Evolutionary conservation across 2,797 vertebrate genomes (phyloP).

Genomic region (Liparis tanakae): DNA sequence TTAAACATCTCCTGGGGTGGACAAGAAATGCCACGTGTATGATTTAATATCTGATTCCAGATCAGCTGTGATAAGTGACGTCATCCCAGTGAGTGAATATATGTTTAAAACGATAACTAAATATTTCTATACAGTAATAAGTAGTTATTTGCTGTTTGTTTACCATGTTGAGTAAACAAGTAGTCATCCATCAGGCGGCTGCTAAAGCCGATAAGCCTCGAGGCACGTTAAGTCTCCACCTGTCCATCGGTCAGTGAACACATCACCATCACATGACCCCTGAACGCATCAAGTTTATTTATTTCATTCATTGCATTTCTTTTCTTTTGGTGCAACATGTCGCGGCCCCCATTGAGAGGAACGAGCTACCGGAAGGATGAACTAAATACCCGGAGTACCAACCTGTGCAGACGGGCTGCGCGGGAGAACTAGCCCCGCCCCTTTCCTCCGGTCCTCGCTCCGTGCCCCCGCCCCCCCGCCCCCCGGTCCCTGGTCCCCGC

Average conservation of each 20-base stretch:
- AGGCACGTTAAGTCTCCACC: constrained; percentile 17
- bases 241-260: neutral
- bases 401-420: constrained; percentile 45
- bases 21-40: neutral
- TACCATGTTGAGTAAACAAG: neutral
- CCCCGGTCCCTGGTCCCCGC: constrained; percentile 12
- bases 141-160: neutral
- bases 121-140: neutral
- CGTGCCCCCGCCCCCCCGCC: constrained; percentile 11
- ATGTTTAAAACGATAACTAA: too few species aligned
- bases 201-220: constrained; percentile 58
- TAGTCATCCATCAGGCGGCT: constrained; percentile 30
- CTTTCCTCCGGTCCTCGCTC: constrained; percentile 14
- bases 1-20: too few species aligned
- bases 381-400: constrained; percentile 10
- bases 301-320: neutral
- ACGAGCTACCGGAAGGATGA: neutral
- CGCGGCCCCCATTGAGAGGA: neutral
- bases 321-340: constrained; percentile 22
- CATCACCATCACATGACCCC: neutral
- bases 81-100: too few species aligned
- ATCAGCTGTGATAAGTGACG: neutral
- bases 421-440: neutral
- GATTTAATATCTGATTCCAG: neutral
- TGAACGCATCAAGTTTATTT: too few species aligned